phyloP scores from a whole-genome alignment of 35 echinoderm and acorn worm species.

The Nesometra sesokonis region DNA sequence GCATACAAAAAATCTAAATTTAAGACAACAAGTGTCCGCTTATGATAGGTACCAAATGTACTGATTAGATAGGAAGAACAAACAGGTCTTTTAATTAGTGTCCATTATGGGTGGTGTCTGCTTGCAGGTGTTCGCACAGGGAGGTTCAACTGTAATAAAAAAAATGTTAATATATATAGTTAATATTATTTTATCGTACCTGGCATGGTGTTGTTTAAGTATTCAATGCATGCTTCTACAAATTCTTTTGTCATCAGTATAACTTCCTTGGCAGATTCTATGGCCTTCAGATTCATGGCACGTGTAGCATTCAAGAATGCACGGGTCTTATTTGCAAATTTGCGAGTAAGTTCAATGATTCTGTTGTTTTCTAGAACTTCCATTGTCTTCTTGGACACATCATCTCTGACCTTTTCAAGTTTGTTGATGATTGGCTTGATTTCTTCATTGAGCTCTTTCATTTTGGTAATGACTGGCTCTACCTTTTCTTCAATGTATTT shows the following conservation, averaged over 20 bases:
- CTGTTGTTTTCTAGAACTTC: neutral
- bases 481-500: neutral
- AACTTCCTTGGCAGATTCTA: neutral
- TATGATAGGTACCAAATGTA: too few species aligned
- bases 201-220: constrained; percentile 50
- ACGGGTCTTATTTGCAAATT: neutral
- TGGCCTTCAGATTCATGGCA: neutral
- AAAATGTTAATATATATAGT: too few species aligned
- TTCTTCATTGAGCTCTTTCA: neutral
- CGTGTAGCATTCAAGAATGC: neutral
- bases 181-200: too few species aligned
- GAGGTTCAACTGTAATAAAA: too few species aligned
- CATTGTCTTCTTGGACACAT: neutral
- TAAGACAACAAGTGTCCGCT: too few species aligned
- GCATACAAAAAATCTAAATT: too few species aligned
- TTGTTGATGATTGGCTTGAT: neutral
- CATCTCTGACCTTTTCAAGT: neutral
- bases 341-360: neutral
- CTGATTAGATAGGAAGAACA: too few species aligned
- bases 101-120: too few species aligned
- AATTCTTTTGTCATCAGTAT: neutral
- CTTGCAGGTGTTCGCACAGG: too few species aligned
- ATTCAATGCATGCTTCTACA: constrained; percentile 11
- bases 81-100: too few species aligned
- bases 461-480: neutral